Evolutionary conservation across 1,140 invertebrate genomes (phyloP), one percentile per base, ranked within the genome.

Genomic region (Protaetia brevitarsis): DNA sequence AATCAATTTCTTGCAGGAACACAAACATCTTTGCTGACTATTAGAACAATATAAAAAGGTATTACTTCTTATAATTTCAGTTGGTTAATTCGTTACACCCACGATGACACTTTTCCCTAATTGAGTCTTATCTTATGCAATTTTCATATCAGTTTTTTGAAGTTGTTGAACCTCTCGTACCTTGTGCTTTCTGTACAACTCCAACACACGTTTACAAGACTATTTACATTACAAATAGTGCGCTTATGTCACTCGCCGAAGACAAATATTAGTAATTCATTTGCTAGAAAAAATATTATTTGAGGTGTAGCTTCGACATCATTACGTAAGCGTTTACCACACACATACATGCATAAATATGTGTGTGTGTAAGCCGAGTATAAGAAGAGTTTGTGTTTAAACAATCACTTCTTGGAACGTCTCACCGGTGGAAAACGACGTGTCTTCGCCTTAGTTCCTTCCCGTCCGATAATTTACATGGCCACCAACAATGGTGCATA

Each of bases 281-380:
- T 51, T 51, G 26, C 19, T 10, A 51, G 41, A 51, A 51, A 51
- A 45, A 45, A 7, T 51, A 16, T 51, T 51, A 51, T 51, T 51
- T 51, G 41, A 51, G 41, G 16, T 19, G 41, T 26, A 51, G 26
- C 41, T 51, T 51, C 26, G 19, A 10, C 8, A 10, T 45, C 37
- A 23, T 51, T 23, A 51, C 41, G 5, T 51, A 51, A 51, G 26
- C 41, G 41, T 26, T 16, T 51, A 51, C 41, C 41, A 19, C 19
- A 23, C 41, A 51, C n/a, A n/a, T n/a, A n/a, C n/a, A 19, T 19
- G 41, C 13, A n/a, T n/a, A n/a, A 34, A 34, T 34, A 34, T 34
- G 31, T 34, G 1, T 34, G 1, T 34, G 13, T 5, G 31, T 34
- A 5, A 11, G 31, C 5, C 41, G 19, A 23, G 26, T 19, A 19